These are phyloP conservation scores for Leucopsar rothschildi DNA, from an alignment of 2,113 vertebrate genomes.

Conservation along the genomic window DNA sequence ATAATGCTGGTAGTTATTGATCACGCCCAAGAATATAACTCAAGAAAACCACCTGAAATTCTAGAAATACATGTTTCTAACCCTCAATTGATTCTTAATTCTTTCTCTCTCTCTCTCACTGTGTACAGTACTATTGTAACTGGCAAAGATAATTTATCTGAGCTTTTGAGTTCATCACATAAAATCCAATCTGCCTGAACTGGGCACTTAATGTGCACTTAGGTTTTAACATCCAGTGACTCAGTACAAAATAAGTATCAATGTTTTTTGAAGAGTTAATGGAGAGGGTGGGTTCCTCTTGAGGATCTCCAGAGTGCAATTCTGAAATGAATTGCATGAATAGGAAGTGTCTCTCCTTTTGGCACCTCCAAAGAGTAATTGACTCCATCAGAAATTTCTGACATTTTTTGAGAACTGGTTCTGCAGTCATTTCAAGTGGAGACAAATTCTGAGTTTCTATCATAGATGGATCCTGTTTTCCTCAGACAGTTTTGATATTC, in stretches of 20 bases:
- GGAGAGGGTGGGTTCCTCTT: background rate
- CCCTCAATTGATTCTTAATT: background rate
- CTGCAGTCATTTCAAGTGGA: background rate
- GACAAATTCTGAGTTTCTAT: background rate
- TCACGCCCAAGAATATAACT: background rate
- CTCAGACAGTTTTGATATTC: background rate
- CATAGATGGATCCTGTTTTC: background rate
- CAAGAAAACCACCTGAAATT: background rate
- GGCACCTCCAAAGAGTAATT: background rate
- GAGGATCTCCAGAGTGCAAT: background rate
- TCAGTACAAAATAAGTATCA: background rate
- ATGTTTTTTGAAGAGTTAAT: background rate
- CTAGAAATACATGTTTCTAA: background rate
- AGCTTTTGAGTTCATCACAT: background rate
- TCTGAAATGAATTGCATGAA: background rate
- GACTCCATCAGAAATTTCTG: background rate
- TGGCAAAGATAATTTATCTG: background rate
- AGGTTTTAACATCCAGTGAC: background rate
- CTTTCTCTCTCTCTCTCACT: no score
- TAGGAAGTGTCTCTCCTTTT: background rate
- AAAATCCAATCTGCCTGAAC: background rate
- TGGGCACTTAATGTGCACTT: background rate
- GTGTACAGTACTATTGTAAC: background rate
- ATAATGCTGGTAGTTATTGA: background rate
- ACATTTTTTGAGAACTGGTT: background rate